phyloP scores from a whole-genome alignment of 2,113 vertebrate species.

The Pandion haliaetus region DNA sequence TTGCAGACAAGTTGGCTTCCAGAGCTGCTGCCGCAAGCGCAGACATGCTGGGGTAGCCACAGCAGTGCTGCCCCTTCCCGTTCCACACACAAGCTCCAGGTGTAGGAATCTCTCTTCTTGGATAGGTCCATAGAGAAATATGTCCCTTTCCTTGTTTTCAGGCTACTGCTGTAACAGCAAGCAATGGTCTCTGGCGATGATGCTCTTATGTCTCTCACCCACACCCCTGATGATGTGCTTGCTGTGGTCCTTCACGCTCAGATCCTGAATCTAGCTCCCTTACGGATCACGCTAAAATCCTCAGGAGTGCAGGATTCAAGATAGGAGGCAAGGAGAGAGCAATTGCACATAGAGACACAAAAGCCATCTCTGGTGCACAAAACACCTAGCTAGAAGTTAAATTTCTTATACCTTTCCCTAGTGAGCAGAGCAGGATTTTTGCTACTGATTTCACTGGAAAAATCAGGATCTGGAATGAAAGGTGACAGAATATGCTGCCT shows the following conservation, averaged over 20 bases:
- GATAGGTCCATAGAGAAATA: background rate
- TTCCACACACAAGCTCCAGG: background rate
- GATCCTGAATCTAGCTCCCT: background rate
- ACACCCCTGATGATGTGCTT: background rate
- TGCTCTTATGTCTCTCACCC: background rate
- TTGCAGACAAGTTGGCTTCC: background rate
- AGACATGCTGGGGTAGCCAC: background rate
- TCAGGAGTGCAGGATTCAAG: background rate
- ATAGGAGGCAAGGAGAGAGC: background rate
- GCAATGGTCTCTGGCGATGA: background rate
- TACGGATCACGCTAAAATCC: background rate
- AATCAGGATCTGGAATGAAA: constrained; percentile 11
- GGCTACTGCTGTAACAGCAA: background rate
- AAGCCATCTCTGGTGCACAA: background rate
- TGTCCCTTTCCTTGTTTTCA: background rate
- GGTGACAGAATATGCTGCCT: constrained; percentile 46
- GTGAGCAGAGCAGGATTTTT: background rate
- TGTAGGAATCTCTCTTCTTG: background rate
- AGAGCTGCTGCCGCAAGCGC: background rate
- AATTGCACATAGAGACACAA: background rate
- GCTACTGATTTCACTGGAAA: background rate
- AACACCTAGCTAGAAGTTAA: background rate
- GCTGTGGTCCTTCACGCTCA: background rate
- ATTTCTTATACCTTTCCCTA: background rate
- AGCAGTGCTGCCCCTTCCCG: background rate